Base-by-base conservation (phyloP, 2,113 vertebrate genomes). In the Dipodomys stephensi region DNA sequence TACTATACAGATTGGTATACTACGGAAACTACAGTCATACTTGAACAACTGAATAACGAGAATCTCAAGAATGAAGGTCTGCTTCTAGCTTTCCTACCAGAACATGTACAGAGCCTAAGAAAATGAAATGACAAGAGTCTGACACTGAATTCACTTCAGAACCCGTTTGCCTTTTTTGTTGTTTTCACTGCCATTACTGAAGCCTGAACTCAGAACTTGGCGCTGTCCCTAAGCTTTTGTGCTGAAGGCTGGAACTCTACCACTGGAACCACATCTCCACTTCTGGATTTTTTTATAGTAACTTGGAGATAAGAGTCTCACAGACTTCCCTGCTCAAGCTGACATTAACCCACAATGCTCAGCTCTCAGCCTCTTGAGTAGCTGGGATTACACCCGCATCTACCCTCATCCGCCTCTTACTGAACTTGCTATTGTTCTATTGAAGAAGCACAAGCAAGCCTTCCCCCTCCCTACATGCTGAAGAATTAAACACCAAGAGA, bases 401-500 rank as follows among this genome's bases (percentile, higher is more conserved):
- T 13, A 9, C 8, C 49, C 49, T 53, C 49, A 13, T 53, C 16
- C 23, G 20, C 60, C 60, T 62, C 13, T 68, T 64, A 83, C 57
- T 91, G 84, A 77, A 81, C 22, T 46, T 95, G 83, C 60, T 46
- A 53, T 67, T 90, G 20, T 83, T 87, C 76, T 64, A 7, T 32
- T 68, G 10, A 80, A 69, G 23, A n/a, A 71, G 6, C 76, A 76
- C 20, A 93, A 88, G 69, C 6, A 22, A 83, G 87, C 78, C 49
- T 94, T 67, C 32, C 53, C 19, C 49, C 7, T 93, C 79, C 35
- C 44, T 76, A 9, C 49, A 25, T 82, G 18, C 74, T 72, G n/a
- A 35, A 27, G 32, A 71, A 44, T 96, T 85, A 94, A 94, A 83
- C 39, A 19, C 72, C 53, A 74, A 95, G 22, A 68, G 53, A 79